phyloP scores from a whole-genome alignment of 2,888 invertebrate species.

The Chaetogeoica ovagalla region DNA sequence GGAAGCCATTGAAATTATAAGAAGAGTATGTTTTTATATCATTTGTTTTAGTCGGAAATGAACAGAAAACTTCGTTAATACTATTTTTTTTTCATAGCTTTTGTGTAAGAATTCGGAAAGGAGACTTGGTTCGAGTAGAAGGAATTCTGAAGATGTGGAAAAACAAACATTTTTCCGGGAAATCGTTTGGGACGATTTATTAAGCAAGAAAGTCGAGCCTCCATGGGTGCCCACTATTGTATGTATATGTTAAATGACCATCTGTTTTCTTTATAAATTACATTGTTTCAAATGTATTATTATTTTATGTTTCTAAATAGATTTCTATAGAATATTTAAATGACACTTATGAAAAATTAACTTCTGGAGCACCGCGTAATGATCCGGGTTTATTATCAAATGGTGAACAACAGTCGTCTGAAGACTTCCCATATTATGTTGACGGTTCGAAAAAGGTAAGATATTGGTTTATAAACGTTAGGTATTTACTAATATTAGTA shows the following conservation, averaged over 20 bases:
- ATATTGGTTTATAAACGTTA: too few relatives aligned
- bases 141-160: constrained; percentile 98
- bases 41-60: not conserved
- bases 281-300: too few relatives aligned
- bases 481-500: too few relatives aligned
- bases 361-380: constrained; percentile 94
- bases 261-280: not conserved
- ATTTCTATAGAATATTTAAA: constrained; percentile 93
- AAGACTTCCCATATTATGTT: too few relatives aligned
- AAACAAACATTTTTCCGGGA: constrained; percentile 98
- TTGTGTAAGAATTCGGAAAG: constrained; percentile 96
- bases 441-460: too few relatives aligned
- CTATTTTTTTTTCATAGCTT: constrained; percentile 63
- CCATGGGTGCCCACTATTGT: constrained; percentile 98
- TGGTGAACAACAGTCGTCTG: too few relatives aligned
- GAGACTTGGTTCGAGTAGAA: constrained; percentile 93
- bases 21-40: constrained; percentile 69
- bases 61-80: not conserved
- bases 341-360: constrained; percentile 99
- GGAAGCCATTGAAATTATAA: constrained; percentile 98
- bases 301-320: constrained; percentile 60
- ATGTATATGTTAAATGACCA: constrained; percentile 62
- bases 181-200: constrained; percentile 94
- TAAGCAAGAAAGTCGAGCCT: constrained; percentile 89
- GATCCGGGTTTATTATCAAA: constrained; percentile 66